These are phyloP conservation scores for Ceyx margarethae DNA, from an alignment of 2,113 vertebrate genomes.

Conservation along the genomic window DNA sequence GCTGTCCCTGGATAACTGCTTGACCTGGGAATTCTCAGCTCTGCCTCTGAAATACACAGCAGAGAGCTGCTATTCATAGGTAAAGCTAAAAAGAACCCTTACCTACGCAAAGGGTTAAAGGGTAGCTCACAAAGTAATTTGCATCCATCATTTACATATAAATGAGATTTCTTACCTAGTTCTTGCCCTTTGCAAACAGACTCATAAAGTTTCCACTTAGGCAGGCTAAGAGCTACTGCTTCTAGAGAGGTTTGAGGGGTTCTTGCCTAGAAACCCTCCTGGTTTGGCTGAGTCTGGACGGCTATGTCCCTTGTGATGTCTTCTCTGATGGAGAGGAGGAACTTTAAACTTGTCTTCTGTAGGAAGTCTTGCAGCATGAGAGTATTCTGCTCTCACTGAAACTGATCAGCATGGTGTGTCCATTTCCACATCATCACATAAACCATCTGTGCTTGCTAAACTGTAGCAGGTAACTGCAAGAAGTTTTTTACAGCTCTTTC, in stretches of 20 bases:
- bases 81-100: conserved; percentile 37
- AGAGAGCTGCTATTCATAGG: conserved; percentile 18
- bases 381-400: neutral
- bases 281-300: neutral
- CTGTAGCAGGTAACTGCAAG: neutral
- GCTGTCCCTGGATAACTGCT: neutral
- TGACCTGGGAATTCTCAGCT: neutral
- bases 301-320: neutral
- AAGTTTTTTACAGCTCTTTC: neutral
- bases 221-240: neutral
- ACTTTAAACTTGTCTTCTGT: neutral
- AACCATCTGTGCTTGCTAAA: neutral
- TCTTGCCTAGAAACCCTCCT: neutral
- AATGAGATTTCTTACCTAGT: conserved; percentile 28
- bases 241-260: neutral
- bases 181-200: conserved; percentile 16
- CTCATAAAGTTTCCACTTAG: neutral
- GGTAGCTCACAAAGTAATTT: neutral
- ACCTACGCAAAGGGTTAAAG: conserved; percentile 19
- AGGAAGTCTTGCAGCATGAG: neutral
- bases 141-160: conserved; percentile 42
- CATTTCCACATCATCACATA: neutral
- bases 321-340: neutral
- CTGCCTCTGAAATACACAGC: neutral
- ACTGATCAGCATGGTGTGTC: neutral